Conservation (phyloP, 2,888 invertebrate species). For the Leptinotarsa peninsularis region DNA sequence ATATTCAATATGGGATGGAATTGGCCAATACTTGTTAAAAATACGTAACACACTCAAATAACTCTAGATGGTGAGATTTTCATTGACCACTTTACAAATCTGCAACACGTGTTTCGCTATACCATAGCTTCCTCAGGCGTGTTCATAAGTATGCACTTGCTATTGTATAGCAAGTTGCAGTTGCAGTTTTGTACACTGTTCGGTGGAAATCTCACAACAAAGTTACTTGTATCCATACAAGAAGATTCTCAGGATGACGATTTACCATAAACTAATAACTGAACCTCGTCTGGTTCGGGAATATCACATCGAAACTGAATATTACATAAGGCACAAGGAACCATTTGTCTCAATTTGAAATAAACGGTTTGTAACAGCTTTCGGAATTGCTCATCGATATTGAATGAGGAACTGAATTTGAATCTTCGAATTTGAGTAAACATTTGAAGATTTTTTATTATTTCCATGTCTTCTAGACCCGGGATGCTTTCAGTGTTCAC, state of each 20-base stretch:
- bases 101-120: too few species aligned
- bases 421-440: constrained; percentile 86
- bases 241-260: background rate
- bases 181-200: too few species aligned
- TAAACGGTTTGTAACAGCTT: constrained; percentile 80
- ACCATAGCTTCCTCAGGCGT: too few species aligned
- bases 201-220: too few species aligned
- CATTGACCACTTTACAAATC: too few species aligned
- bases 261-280: constrained; percentile 71
- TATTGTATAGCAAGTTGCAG: too few species aligned
- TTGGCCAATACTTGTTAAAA: too few species aligned
- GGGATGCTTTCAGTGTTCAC: constrained; percentile 84
- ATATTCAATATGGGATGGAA: background rate
- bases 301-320: constrained; percentile 86
- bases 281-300: constrained; percentile 84
- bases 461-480: constrained; percentile 76
- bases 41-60: too few species aligned
- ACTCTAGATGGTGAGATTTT: too few species aligned
- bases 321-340: constrained; percentile 87
- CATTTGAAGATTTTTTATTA: constrained; percentile 81
- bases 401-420: constrained; percentile 69
- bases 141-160: too few species aligned
- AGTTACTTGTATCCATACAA: background rate
- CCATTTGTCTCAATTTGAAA: constrained; percentile 89
- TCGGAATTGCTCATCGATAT: constrained; percentile 68